Base-by-base conservation (phyloP, 2,113 vertebrate species). In the Larimichthys crocea region DNA sequence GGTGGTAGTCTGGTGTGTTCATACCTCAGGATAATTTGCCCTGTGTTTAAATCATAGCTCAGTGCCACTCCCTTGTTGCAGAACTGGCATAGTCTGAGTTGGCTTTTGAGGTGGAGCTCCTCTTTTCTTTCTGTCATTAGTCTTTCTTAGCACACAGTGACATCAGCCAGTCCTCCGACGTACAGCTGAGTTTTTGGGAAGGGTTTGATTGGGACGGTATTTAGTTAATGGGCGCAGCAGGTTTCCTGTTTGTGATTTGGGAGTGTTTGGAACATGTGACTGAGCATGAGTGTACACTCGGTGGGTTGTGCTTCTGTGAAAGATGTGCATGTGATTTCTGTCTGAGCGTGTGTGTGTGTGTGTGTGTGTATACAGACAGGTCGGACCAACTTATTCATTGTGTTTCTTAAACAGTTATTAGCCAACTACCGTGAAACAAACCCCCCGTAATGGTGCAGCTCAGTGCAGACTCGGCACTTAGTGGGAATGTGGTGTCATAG, bases 251-350 rank as follows among this genome's bases (percentile, higher is more conserved):
- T 85, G 83, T 83, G 74, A 76, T 84, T 29, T 57, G 66, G 79
- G 83, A 85, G 93, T 84, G 79, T 91, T 92, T 86, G 89, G 59
- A 76, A 52, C 62, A 73, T 88, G 60, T 85, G 90, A 88, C 74
- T 61, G 55, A 89, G 63, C 64, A 66, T 62, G 53, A 80, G 46
- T 67, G 78, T 63, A 46, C n/a, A 35, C 63, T 61, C 2, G 60
- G 3, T 57, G 49, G 60, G 15, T 60, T 78, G 79, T 48, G 11
- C 73, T 73, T 46, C 31, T 67, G 1, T 49, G 62, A 60, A 71
- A 74, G 16, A 71, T 16, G 46, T 24, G 19, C 29, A 68, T 59
- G 46, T 61, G 40, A 81, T 73, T 71, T 85, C 2, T 31, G 24
- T 72, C 40, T 68, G 48, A 79, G 69, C 35, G 72, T 87, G 69